These are phyloP conservation scores for Furcula furcula DNA, from an alignment of 2,888 invertebrate genomes.

Conservation along the genomic window DNA sequence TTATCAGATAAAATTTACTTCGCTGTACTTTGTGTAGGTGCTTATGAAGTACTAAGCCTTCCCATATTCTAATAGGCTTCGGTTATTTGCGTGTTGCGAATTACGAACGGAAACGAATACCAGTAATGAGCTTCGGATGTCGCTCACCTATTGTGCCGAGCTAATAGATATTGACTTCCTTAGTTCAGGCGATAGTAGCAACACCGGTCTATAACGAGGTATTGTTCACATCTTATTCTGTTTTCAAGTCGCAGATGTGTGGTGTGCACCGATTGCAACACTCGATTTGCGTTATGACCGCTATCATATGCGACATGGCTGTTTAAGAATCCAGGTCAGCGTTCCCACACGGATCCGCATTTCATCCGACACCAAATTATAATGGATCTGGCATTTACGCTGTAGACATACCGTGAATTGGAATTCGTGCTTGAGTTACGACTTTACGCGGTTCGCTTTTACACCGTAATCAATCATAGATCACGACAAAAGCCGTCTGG, in stretches of 20 bases:
- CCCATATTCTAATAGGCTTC: conserved; percentile 51
- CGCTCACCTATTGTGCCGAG: conserved; percentile 79
- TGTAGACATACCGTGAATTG: conserved; percentile 36
- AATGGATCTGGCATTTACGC: conserved; percentile 56
- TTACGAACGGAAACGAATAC: conserved; percentile 74
- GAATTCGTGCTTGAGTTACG: conserved; percentile 49
- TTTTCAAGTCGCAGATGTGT: conserved; percentile 53
- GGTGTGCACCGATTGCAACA: conserved; percentile 52
- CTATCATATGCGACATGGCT: conserved; percentile 21
- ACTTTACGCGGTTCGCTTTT: no score
- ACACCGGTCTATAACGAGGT: conserved; percentile 67
- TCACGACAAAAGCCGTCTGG: no score
- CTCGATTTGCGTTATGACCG: conserved; percentile 27
- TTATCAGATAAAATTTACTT: no score
- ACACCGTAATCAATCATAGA: conserved; percentile 51
- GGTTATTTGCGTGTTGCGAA: conserved; percentile 68
- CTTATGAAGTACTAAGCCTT: conserved; percentile 34
- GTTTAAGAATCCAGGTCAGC: conserved; percentile 50
- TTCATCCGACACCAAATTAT: conserved; percentile 49
- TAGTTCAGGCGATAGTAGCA: conserved; percentile 63
- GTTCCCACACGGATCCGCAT: conserved; percentile 58
- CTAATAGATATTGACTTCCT: conserved; percentile 81
- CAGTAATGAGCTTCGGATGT: conserved; percentile 81
- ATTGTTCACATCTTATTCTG: conserved; percentile 74
- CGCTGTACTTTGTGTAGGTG: no score